Evolutionary conservation across 2,888 invertebrate genomes (phyloP).

Genomic region (Aphidius colemani): DNA sequence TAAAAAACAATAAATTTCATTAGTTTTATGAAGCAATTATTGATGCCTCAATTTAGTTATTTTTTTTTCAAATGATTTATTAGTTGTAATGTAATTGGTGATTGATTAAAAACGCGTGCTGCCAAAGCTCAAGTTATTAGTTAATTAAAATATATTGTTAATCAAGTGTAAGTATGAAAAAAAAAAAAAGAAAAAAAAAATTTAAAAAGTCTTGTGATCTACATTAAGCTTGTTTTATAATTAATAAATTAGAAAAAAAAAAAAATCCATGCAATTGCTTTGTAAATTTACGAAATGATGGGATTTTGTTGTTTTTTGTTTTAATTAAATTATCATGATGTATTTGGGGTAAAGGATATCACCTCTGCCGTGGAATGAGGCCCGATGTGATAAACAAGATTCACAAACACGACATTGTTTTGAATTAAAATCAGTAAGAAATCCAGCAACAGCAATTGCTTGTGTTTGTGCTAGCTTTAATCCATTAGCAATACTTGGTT

Average conservation of each 20-base stretch:
- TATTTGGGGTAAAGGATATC: slow-evolving; percentile 40
- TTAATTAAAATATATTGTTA: not conserved
- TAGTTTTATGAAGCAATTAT: not conserved
- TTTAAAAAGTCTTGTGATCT: slow-evolving; percentile 2
- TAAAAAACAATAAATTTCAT: slow-evolving; percentile 12
- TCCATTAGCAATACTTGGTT: slow-evolving; percentile 70
- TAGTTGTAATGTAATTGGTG: too few relatives aligned
- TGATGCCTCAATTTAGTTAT: not conserved
- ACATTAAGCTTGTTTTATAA: not conserved
- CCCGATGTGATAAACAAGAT: slow-evolving; percentile 63
- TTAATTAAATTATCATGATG: not conserved
- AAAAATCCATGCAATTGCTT: slow-evolving; percentile 28
- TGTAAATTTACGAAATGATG: slow-evolving; percentile 45
- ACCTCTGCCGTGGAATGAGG: slow-evolving; percentile 72
- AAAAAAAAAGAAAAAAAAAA: slow-evolving; percentile 10
- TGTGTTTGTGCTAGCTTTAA: slow-evolving; percentile 73
- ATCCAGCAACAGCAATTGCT: slow-evolving; percentile 74
- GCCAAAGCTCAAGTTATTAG: slow-evolving; percentile 1
- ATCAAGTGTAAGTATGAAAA: not conserved
- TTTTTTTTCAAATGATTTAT: too few relatives aligned
- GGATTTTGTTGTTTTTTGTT: slow-evolving; percentile 14
- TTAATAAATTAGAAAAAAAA: not conserved
- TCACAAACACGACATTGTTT: slow-evolving; percentile 61
- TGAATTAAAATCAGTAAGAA: slow-evolving; percentile 64
- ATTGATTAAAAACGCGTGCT: too few relatives aligned